Evolutionary conservation across 1,140 invertebrate genomes (phyloP).

Genomic region (Drosophila mojavensis): DNA sequence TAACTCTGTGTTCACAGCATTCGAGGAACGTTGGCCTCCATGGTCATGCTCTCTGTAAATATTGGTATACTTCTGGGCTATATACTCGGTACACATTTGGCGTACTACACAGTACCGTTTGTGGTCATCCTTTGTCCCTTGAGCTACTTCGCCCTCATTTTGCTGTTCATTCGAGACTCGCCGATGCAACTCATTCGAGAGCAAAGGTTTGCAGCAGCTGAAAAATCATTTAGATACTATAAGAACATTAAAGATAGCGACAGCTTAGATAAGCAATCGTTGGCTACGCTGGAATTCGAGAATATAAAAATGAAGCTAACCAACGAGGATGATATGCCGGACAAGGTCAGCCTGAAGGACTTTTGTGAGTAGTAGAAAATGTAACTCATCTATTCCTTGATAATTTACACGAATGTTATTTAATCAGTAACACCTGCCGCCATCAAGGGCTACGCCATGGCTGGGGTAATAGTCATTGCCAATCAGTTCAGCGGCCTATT

Average conservation of each 20-base stretch:
- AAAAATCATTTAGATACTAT: constrained; percentile 59
- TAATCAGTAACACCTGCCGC: constrained; percentile 41
- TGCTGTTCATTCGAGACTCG: constrained; percentile 65
- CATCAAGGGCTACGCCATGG: constrained; percentile 47
- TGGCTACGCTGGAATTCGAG: constrained; percentile 57
- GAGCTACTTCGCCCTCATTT: constrained; percentile 39
- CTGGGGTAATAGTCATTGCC: constrained; percentile 54
- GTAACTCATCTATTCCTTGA: not conserved
- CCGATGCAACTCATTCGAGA: constrained; percentile 65
- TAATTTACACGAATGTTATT: not conserved
- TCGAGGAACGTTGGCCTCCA: constrained; percentile 66
- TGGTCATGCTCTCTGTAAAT: constrained; percentile 66
- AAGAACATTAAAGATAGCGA: constrained; percentile 59
- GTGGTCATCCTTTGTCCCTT: constrained; percentile 52
- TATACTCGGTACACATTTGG: constrained; percentile 61
- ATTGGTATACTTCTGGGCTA: constrained; percentile 64
- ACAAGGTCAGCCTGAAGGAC: constrained; percentile 40
- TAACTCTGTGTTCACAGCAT: constrained; percentile 46
- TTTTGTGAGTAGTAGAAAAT: constrained; percentile 53
- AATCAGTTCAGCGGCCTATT: constrained; percentile 67
- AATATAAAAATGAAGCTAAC: constrained; percentile 49
- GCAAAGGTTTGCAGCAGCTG: constrained; percentile 44
- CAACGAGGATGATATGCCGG: constrained; percentile 28
- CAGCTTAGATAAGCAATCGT: constrained; percentile 32
- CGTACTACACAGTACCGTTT: constrained; percentile 55